Conservation (phyloP, 2,113 vertebrate species). For the Rhinoderma darwinii region DNA sequence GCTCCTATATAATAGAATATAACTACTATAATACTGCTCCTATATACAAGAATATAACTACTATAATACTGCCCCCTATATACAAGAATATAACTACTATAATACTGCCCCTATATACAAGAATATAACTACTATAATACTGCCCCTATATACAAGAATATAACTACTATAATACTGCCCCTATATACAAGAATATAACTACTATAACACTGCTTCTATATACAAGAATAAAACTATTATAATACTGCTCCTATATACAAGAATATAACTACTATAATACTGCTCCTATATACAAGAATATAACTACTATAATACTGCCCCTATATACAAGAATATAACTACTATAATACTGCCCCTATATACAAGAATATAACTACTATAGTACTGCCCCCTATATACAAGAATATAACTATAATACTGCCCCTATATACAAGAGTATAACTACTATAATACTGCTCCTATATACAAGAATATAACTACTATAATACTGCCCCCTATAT, state of each 20-base stretch:
- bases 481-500: slow-evolving; percentile 5
- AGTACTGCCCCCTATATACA: background rate
- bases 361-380: slow-evolving; percentile 15
- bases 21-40: slow-evolving; percentile 1
- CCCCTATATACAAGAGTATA: slow-evolving; percentile 1
- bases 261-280: slow-evolving; percentile 14
- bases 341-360: slow-evolving; percentile 2
- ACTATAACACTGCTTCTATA: background rate
- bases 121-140: slow-evolving; percentile 14
- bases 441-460: slow-evolving; percentile 13
- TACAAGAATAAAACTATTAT: slow-evolving; percentile 6
- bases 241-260: background rate
- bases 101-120: background rate
- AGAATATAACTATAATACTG: slow-evolving; percentile 10
- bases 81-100: no score
- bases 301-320: background rate
- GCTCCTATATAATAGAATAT: background rate
- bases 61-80: no score
- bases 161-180: slow-evolving; percentile 15
- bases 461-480: background rate
- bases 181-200: slow-evolving; percentile 6
- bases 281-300: background rate
- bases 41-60: no score
- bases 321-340: slow-evolving; percentile 2
- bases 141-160: slow-evolving; percentile 1